Evolutionary conservation across 1,140 invertebrate genomes (phyloP), one percentile per base, ranked within the genome.

Genomic region (Littorina saxatilis): DNA sequence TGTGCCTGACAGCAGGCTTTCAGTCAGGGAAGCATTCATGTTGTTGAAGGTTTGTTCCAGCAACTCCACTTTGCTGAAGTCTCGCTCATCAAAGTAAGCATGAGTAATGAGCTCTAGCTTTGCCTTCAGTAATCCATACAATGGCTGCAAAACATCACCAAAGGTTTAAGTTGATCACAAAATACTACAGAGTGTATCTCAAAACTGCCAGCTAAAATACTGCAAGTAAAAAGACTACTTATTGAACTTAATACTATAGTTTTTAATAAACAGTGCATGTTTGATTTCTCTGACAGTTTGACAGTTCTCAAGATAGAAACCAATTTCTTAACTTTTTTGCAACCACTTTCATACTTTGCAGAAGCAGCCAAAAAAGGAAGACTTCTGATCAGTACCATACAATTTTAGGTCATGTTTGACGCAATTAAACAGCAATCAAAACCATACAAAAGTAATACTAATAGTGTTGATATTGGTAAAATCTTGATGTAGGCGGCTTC

Each of bases 31-130:
- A 84, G 94, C 95, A 92, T 98, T 98, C 4, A 99, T 93, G 93
- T 99, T 98, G 88, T 96, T 95, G 92, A 96, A 99, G 61, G 98
- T 98, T 91, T 99, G 97, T 90, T 98, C 95, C 72, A 99, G 93
- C 39, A 99, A 94, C 92, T 97, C 96, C 76, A 96, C 96, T 73
- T 93, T 89, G 29, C 91, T 91, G 83, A 94, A 94, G 80, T 94
- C 93, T 75, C 90, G 84, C 93, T 99, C 97, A 83, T 98, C 95
- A 92, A 99, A 99, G 93, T 99, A 99, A 0, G 97, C 98, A 92
- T 98, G 95, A 0, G 98, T 99, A 82, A 99, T 99, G 2, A 99
- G 93, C 79, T 97, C 95, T 93, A 99, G 95, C 94, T 99, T 99
- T 0, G 98, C 93, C 73, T 90, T 88, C 47, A 93, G 89, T 35